Evolutionary conservation across 2,797 vertebrate species (phyloP).

Genomic region (Leucoraja ocellata): DNA sequence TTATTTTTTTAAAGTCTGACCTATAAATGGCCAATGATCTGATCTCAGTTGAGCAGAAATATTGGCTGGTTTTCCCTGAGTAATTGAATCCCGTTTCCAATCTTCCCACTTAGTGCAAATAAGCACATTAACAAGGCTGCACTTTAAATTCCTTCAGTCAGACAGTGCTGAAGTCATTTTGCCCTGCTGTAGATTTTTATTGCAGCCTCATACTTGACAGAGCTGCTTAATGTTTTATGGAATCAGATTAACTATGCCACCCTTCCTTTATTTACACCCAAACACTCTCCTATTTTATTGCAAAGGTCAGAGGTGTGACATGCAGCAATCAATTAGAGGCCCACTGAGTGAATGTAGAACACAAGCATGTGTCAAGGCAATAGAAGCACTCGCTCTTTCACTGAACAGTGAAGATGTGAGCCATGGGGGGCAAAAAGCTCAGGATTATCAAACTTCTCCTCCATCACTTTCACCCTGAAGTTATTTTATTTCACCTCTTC

Average conservation of each 20-base stretch:
- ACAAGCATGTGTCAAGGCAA: not conserved
- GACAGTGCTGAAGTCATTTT: not conserved
- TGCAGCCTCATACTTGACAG: conserved; percentile 16
- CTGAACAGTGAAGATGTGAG: not conserved
- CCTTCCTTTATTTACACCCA: conserved; percentile 19
- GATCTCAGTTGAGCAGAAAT: conserved; percentile 51
- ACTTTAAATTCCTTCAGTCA: conserved; percentile 39
- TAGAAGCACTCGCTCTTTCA: not conserved
- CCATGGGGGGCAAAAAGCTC: not conserved
- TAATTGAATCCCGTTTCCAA: conserved; percentile 47
- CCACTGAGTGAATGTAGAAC: not conserved
- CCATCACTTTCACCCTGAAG: not conserved
- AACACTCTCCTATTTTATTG: not conserved
- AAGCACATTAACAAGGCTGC: conserved; percentile 44
- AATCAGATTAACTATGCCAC: conserved; percentile 1
- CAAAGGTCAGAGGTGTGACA: not conserved
- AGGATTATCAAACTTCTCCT: not conserved
- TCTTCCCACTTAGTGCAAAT: conserved; percentile 43
- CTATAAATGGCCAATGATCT: conserved; percentile 47
- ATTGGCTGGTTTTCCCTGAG: conserved; percentile 45
- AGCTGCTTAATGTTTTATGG: conserved; percentile 30
- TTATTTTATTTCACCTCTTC: not conserved
- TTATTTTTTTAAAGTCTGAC: conserved; percentile 51
- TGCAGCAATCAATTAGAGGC: conserved; percentile 9
- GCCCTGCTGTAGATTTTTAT: conserved; percentile 23